Evolutionary conservation across 2,797 vertebrate species (phyloP).

Genomic region (Dendrocincla fuliginosa): DNA sequence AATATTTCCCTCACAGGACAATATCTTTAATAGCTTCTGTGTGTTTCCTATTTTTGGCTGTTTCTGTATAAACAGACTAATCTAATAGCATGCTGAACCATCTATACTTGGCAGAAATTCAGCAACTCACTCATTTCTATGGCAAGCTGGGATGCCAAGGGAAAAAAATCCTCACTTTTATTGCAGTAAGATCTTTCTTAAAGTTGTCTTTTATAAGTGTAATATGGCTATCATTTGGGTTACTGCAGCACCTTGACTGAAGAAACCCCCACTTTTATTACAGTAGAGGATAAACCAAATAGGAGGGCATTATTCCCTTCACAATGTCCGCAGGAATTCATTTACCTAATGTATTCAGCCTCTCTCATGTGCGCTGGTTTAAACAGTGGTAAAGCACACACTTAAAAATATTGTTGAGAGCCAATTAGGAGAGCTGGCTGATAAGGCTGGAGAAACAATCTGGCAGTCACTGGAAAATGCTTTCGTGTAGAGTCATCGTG

Average conservation of each 20-base stretch:
- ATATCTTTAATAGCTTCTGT: slow-evolving; percentile 80
- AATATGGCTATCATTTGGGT: slow-evolving; percentile 71
- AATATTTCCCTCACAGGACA: slow-evolving; percentile 76
- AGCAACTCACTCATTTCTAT: slow-evolving; percentile 82
- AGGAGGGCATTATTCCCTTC: slow-evolving; percentile 31
- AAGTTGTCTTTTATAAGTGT: slow-evolving; percentile 76
- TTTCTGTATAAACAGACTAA: slow-evolving; percentile 85
- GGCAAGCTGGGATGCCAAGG: slow-evolving; percentile 73
- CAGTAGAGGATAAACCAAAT: slow-evolving; percentile 9
- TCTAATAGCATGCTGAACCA: slow-evolving; percentile 81
- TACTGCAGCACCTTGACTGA: slow-evolving; percentile 57
- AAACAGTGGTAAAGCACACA: not conserved
- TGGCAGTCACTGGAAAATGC: not conserved
- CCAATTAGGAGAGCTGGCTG: not conserved
- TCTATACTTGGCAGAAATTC: slow-evolving; percentile 83
- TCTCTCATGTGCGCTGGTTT: not conserved
- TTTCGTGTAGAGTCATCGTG: not conserved
- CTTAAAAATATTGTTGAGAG: not conserved
- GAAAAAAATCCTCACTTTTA: slow-evolving; percentile 63
- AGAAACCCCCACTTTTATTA: slow-evolving; percentile 54
- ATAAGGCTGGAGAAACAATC: not conserved
- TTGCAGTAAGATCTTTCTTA: slow-evolving; percentile 74
- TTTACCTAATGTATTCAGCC: slow-evolving; percentile 30
- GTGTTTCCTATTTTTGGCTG: slow-evolving; percentile 81
- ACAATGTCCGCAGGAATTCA: slow-evolving; percentile 37